Evolutionary conservation across 2,797 vertebrate species (phyloP), one percentile per base, ranked within the genome.

Genomic region (Enteromius mattozi): DNA sequence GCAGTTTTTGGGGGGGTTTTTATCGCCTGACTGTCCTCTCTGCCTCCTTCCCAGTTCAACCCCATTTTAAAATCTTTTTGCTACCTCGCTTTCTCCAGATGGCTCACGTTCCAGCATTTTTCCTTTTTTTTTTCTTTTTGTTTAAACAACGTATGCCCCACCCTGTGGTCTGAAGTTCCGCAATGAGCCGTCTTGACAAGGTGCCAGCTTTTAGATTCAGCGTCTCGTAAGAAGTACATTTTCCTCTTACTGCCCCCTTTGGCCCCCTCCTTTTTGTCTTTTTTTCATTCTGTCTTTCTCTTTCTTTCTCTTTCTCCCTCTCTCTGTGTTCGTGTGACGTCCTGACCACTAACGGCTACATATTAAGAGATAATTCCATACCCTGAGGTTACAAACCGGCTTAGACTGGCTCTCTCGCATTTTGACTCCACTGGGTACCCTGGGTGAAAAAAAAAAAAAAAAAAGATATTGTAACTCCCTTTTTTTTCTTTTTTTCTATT

Each of bases 331-430:
- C 70, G 88, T 93, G 92, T 94, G 93, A 93, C 90, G 95, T 94
- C 89, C 91, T 91, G 91, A 94, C 94, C 94, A 93, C 94, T 95
- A 94, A 95, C 89, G 93, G 96, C 95, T 95, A 95, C 93, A 94
- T 94, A 95, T 95, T 95, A 95, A 95, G 92, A 95, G 94, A 96
- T 94, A 95, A 96, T 96, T 96, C 94, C 92, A 91, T 95, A 95
- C 95, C 95, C 95, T 94, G 96, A 96, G 95, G 96, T 97, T 96
- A 94, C 93, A 96, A 96, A 96, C 96, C 94, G 92, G 96, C 94
- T 96, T 92, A 93, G 93, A 96, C 96, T 94, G 95, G 96, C 93
- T 96, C 91, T 89, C 91, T 83, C 71, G 88, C 93, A 24, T 93
- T 94, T 90, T 90, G 89, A 90, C 94, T 95, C 91, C 84, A 90